Base-by-base conservation (phyloP, 2,888 invertebrate genomes). In the Sesamia inferens region DNA sequence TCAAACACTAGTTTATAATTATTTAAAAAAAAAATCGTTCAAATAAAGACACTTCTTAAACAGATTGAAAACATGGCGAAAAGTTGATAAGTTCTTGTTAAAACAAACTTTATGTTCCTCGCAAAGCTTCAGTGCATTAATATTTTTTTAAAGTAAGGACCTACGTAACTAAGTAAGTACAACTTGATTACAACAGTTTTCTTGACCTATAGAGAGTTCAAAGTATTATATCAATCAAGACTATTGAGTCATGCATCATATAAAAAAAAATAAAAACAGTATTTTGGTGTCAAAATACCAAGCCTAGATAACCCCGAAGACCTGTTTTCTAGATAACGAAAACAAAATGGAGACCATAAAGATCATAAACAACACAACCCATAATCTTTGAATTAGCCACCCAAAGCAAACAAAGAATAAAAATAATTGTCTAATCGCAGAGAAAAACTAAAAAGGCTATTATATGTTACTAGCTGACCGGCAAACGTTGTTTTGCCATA, bases 301-400 rank as follows among this genome's bases (percentile, higher is more conserved):
- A 51, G 48, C 19, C 10, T 22, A n/a, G 80, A 81, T 81, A 81
- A 82, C 74, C 79, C 39, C 5, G 0, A 55, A 59, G 73, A 73
- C 66, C 73, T 73, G 47, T 7, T 22, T 31, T 24, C 19, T 58
- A 58, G 59, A 65, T 68, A 54, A 62, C 58, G 55, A 63, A 74
- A 74, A 74, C 13, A 39, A 67, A 74, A 68, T 61, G 44, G 39
- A 51, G 10, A 44, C 19, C 42, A 51, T 31, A 31, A 31, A 19
- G 39, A 42, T 65, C n/a, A 44, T 63, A 31, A 31, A 31, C 44
- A 78, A 63, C 13, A 42, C 48, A 13, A 31, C 68, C 31, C 31
- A 76, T 68, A 68, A 65, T 47, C 63, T 69, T 44, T 13, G 24
- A 55, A 31, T 57, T 16, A 58, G 39, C 64, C 64, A 74, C 66